Evolutionary conservation across 2,797 vertebrate genomes (phyloP).

Genomic region (Astyanax mexicanus): DNA sequence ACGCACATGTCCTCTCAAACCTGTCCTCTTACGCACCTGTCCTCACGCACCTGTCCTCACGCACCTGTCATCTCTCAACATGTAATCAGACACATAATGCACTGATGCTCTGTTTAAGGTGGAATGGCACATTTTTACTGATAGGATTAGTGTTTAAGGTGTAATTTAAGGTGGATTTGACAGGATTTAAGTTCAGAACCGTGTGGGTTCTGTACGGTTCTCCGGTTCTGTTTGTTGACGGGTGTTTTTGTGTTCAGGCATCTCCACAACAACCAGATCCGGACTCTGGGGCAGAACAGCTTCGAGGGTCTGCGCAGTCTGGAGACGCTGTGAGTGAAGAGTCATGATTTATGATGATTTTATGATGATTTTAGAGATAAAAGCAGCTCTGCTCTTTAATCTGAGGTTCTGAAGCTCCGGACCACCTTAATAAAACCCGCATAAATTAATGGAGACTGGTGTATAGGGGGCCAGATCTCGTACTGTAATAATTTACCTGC

Average conservation of each 20-base stretch:
- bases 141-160: too few species aligned
- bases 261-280: slow-evolving; percentile 96
- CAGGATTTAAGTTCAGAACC: too few species aligned
- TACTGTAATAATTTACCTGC: slow-evolving; percentile 15
- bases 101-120: too few species aligned
- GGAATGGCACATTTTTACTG: too few species aligned
- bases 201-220: too few species aligned
- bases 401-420: slow-evolving; percentile 44
- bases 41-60: too few species aligned
- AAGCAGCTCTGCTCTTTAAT: slow-evolving; percentile 46
- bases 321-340: slow-evolving; percentile 97
- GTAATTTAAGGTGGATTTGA: too few species aligned
- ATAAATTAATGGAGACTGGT: slow-evolving; percentile 33
- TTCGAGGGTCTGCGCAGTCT: slow-evolving; percentile 92
- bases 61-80: too few species aligned
- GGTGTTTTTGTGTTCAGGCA: slow-evolving; percentile 79
- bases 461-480: slow-evolving; percentile 7
- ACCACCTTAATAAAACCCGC: slow-evolving; percentile 32
- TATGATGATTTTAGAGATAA: slow-evolving; percentile 48
- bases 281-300: slow-evolving; percentile 86
- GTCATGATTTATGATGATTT: too few species aligned
- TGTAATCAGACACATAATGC: too few species aligned
- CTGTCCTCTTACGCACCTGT: too few species aligned
- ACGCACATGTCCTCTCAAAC: too few species aligned
- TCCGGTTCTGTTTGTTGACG: slow-evolving; percentile 35